phyloP scores from a whole-genome alignment of 2,888 invertebrate species.

The Archips xylosteana region DNA sequence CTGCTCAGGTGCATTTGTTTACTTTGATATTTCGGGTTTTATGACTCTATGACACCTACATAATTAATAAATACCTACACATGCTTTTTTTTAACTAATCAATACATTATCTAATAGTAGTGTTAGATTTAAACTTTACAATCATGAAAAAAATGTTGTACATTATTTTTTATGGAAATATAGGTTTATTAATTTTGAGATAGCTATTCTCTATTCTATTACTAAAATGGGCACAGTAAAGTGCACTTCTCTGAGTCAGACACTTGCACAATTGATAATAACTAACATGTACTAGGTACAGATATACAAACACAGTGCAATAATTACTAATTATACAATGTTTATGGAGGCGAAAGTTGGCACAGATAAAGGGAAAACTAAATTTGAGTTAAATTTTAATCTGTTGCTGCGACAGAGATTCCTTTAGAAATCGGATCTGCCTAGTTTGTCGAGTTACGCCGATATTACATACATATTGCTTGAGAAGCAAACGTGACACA shows the following conservation, averaged over 20 bases:
- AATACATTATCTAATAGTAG: not conserved
- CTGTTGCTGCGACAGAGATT: conserved; percentile 16
- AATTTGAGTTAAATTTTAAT: conserved; percentile 13
- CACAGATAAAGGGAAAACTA: conserved; percentile 28
- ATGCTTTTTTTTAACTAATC: not conserved
- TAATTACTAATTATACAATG: conserved; percentile 40
- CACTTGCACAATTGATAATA: conserved; percentile 36
- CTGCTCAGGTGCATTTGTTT: conserved; percentile 80
- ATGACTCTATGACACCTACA: not conserved
- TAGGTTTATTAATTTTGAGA: not conserved
- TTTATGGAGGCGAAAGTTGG: conserved; percentile 41
- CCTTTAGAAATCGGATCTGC: conserved; percentile 47
- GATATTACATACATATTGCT: conserved; percentile 58
- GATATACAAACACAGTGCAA: conserved; percentile 33
- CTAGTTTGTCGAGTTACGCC: conserved; percentile 50
- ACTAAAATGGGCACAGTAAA: conserved; percentile 12
- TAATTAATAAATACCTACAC: not conserved
- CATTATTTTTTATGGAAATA: not conserved
- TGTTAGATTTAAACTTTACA: not conserved
- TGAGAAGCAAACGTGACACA: conserved; percentile 70
- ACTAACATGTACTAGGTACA: conserved; percentile 23
- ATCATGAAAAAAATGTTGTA: not conserved
- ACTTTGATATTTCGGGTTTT: conserved; percentile 49
- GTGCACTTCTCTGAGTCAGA: conserved; percentile 32
- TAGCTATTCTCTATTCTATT: conserved; percentile 12